phyloP scores from a whole-genome alignment of 2,888 invertebrate genomes.

The Ophioninae sp. region DNA sequence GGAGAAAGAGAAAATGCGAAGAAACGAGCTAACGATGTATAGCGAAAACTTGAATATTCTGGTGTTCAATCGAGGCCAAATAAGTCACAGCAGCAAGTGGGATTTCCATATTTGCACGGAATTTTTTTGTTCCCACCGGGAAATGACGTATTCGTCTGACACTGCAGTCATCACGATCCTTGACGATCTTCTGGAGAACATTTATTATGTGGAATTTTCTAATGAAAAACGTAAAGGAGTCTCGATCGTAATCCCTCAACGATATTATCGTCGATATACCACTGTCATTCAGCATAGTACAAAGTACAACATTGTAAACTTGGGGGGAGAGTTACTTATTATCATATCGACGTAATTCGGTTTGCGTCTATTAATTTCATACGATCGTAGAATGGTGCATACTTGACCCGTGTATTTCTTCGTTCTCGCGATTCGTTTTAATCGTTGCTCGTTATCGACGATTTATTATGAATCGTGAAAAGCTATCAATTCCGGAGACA shows the following conservation, averaged over 20 bases:
- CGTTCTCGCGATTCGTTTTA: not conserved
- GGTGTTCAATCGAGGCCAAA: slow-evolving; percentile 55
- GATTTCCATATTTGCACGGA: slow-evolving; percentile 31
- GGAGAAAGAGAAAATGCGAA: not conserved
- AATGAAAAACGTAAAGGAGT: slow-evolving; percentile 17
- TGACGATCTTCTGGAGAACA: slow-evolving; percentile 38
- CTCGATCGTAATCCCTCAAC: slow-evolving; percentile 5
- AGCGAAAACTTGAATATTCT: slow-evolving; percentile 41
- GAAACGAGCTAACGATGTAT: not conserved
- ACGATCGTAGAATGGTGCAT: not conserved
- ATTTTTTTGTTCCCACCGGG: slow-evolving; percentile 16
- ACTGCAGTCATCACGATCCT: slow-evolving; percentile 22
- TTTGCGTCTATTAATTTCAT: slow-evolving; percentile 40
- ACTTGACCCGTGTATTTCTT: not conserved
- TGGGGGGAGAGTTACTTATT: slow-evolving; percentile 4
- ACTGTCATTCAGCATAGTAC: slow-evolving; percentile 39
- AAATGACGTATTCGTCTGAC: slow-evolving; percentile 51
- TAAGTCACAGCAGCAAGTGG: not conserved
- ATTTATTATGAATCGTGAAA: not conserved
- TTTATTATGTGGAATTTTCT: slow-evolving; percentile 11
- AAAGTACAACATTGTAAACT: slow-evolving; percentile 19
- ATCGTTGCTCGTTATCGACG: slow-evolving; percentile 7
- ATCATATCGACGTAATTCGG: slow-evolving; percentile 53
- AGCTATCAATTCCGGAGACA: not conserved
- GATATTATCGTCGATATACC: slow-evolving; percentile 24